Base-by-base conservation (phyloP, 1,140 invertebrate species). In the Aplysia californica region DNA sequence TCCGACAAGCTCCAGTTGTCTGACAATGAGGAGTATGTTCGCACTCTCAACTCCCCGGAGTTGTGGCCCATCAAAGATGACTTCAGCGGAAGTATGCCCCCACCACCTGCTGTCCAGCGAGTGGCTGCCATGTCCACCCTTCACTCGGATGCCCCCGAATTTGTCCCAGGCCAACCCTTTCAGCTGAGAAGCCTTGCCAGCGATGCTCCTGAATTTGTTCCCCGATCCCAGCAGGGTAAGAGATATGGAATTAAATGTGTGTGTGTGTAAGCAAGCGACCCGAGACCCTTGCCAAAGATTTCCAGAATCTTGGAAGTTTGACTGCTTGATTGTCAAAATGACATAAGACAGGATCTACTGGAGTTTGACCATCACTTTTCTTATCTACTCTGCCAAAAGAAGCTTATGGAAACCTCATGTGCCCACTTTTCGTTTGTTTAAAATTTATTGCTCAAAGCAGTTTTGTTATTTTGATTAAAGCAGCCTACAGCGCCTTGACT, bases 121-220 rank as follows among this genome's bases (percentile, higher is more conserved):
- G 39, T 79, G 21, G 41, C 73, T 36, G 73, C 86, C 26, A 64
- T 84, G 38, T 81, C 82, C 56, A 83, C 75, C 78, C 90, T 97
- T 56, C 96, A 96, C 91, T 95, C 95, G 4, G 93, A 96, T 89
- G 95, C 96, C 26, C 94, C 95, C 21, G 95, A 96, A 90, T 96
- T 96, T 88, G 90, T 96, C 75, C 95, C 95, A 5, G 86, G 87
- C 1, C 79, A 85, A 64, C 71, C 79, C 35, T 88, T 75, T 59
- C 4, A 65, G 3, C 59, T 75, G 41, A 26, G 72, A 55, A 50
- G 21, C 59, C 58, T 79, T 78, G 77, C 39, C 35, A 68, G 38
- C 64, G 38, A 44, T 35, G 64, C 50, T 67, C 39, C 26, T n/a
- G 68, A 70, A 1, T 56, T 55, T n/a, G 2, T 2, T n/a, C 31